These are phyloP conservation scores for Heteromormyrus szaboi DNA, from an alignment of 2,797 vertebrate genomes.

Conservation along the genomic window DNA sequence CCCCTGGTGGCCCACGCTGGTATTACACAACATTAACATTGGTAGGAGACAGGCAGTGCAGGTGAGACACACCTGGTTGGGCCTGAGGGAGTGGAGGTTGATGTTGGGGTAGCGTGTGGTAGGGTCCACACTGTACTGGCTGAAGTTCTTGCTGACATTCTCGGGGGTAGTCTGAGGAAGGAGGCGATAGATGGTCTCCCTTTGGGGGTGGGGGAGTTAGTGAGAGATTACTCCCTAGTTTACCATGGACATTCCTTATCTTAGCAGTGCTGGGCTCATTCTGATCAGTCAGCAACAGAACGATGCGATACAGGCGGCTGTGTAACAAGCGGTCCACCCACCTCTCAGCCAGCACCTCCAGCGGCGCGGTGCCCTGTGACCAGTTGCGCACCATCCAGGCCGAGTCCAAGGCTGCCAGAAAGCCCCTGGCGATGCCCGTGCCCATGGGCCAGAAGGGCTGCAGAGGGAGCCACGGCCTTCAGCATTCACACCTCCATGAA, in stretches of 20 bases:
- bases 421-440: slow-evolving; percentile 93
- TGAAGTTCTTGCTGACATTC: slow-evolving; percentile 96
- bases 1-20: background rate
- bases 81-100: slow-evolving; percentile 80
- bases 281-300: background rate
- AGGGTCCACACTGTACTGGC: slow-evolving; percentile 90
- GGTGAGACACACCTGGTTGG: slow-evolving; percentile 73
- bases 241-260: background rate
- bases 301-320: background rate
- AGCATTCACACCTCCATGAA: background rate
- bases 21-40: background rate
- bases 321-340: slow-evolving; percentile 44
- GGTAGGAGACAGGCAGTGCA: background rate
- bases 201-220: slow-evolving; percentile 36
- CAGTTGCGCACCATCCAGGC: slow-evolving; percentile 97
- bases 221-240: background rate
- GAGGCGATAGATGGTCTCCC: slow-evolving; percentile 92
- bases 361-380: slow-evolving; percentile 78
- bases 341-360: slow-evolving; percentile 95
- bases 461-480: background rate
- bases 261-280: background rate
- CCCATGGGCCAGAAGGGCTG: slow-evolving; percentile 99
- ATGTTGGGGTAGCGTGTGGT: slow-evolving; percentile 96
- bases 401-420: slow-evolving; percentile 92
- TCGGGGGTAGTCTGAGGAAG: slow-evolving; percentile 96